Evolutionary conservation across 2,888 invertebrate genomes (phyloP).

Genomic region (Lepeophtheirus nordmannii): DNA sequence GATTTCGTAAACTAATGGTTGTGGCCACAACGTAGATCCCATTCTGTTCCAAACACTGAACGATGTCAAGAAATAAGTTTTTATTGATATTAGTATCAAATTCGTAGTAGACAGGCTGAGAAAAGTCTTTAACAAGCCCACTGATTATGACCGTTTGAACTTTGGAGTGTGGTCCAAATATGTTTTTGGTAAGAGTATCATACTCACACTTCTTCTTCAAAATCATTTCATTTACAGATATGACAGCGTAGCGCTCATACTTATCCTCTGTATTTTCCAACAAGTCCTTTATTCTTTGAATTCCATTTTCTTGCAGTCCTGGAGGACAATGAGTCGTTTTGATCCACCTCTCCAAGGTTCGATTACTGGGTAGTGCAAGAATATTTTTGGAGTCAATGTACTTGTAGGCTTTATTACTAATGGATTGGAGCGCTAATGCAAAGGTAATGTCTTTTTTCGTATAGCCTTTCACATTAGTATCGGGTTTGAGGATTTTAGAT

Average conservation of each 20-base stretch:
- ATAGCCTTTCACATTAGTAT: neutral
- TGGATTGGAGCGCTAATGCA: neutral
- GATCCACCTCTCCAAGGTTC: neutral
- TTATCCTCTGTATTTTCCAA: neutral
- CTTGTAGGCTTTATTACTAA: conserved; percentile 1
- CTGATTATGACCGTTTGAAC: neutral
- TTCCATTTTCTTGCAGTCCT: neutral
- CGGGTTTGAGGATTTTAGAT: conserved; percentile 6
- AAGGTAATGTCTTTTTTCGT: conserved; percentile 4
- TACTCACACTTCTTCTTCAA: neutral
- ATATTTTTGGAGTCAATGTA: neutral
- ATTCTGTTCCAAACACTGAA: neutral
- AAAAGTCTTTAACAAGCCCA: neutral
- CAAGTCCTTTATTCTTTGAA: neutral
- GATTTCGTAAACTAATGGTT: conserved; percentile 4
- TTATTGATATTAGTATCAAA: neutral
- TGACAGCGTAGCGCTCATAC: neutral
- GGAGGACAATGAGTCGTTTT: conserved; percentile 5
- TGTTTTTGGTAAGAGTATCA: neutral
- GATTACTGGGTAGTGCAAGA: neutral
- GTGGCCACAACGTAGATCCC: neutral
- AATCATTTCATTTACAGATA: neutral
- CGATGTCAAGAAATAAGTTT: neutral
- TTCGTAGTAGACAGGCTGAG: neutral
- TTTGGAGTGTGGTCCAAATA: neutral